Base-by-base conservation (phyloP, 2,113 vertebrate genomes). In the Brachyhypopomus occidentalis region DNA sequence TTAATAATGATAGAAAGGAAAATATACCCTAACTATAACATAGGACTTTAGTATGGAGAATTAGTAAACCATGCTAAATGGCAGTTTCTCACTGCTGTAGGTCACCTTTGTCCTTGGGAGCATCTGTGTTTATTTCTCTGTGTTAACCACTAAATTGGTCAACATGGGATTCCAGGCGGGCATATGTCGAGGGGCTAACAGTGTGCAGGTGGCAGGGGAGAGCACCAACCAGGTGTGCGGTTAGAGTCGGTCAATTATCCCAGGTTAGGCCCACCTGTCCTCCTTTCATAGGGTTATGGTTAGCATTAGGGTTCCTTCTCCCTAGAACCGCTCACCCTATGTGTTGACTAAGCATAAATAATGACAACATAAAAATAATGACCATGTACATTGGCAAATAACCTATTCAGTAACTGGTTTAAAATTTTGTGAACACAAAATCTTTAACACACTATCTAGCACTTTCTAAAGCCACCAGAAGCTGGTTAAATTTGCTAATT, bases 211-310 rank as follows among this genome's bases (percentile, higher is more conserved):
- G 84, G 82, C 83, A 82, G 83, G 69, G 73, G 60, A 73, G 77
- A 77, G 69, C 38, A 74, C 75, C 77, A 55, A 76, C 80, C 85
- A 86, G 85, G 83, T 86, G 85, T 83, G 63, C 79, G 78, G 78
- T 88, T 89, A 58, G 77, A 89, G 85, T 84, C 83, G 75, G 73
- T 80, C 64, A 84, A 58, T 85, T 86, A 86, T 78, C 45, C 76
- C 19, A 72, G 74, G 76, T 85, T 56, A 66, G 83, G 62, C 74
- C 82, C 89, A 92, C 86, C 90, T 92, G 90, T 85, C 88, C 76
- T 63, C 41, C 20, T 79, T 72, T 60, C 17, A 38, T 17, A 0
- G 27, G 11, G 27, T n/a, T 70, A 41, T 6, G 41, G 41, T 74
- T 59, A 0, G 25, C 16, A 52, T 27, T 71, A 30, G 30, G 30